Conservation (phyloP, 2,797 vertebrate species). For the Distichodus sexfasciatus region DNA sequence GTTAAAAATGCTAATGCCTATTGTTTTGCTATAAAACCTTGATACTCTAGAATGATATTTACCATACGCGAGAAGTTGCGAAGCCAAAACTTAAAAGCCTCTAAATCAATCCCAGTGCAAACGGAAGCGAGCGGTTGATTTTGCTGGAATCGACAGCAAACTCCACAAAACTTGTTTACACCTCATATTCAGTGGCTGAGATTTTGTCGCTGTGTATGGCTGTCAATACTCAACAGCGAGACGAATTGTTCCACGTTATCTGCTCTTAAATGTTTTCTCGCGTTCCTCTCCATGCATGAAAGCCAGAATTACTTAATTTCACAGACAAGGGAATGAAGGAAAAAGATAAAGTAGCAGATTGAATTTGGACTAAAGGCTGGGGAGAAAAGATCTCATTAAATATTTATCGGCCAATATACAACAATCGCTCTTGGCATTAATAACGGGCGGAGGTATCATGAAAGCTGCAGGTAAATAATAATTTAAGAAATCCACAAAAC, state of each 20-base stretch:
- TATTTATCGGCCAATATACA: slow-evolving; percentile 6
- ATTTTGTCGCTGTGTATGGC: background rate
- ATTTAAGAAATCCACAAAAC: background rate
- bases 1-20: too few species aligned
- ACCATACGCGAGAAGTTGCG: too few species aligned
- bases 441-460: background rate
- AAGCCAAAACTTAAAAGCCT: too few species aligned
- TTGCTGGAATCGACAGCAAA: too few species aligned
- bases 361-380: background rate
- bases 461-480: background rate
- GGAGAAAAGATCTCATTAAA: slow-evolving; percentile 12
- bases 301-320: background rate
- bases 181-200: too few species aligned
- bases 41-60: too few species aligned
- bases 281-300: background rate
- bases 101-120: too few species aligned
- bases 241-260: slow-evolving; percentile 8
- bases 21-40: too few species aligned
- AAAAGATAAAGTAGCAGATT: background rate
- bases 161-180: too few species aligned
- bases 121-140: too few species aligned
- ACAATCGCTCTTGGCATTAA: slow-evolving; percentile 11
- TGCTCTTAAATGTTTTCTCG: background rate
- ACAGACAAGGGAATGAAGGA: background rate
- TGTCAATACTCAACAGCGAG: background rate